Percentiles rank a stretch among this genome's conserved stretches.
Evolutionary conservation across 1,140 invertebrate species (phyloP).

Genomic region (Papilio dardanus): DNA sequence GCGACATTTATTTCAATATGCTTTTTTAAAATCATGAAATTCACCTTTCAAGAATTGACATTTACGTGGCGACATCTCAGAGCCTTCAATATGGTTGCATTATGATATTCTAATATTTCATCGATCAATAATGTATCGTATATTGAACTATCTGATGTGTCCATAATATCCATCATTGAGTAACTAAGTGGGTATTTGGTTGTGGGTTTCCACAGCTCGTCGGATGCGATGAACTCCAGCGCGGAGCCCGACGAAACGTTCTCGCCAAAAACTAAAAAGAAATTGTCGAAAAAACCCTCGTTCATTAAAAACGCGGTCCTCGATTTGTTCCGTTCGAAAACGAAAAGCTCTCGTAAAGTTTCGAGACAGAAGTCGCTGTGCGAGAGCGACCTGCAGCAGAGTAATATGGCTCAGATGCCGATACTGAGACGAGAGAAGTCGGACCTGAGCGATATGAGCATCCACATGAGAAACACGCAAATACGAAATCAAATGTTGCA

Average conservation of each 20-base stretch:
- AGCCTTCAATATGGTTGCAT: slow-evolving; percentile 58
- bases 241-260: slow-evolving; percentile 77
- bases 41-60: slow-evolving; percentile 65
- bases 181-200: slow-evolving; percentile 81
- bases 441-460: slow-evolving; percentile 68
- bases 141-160: slow-evolving; percentile 68
- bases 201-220: slow-evolving; percentile 81
- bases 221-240: slow-evolving; percentile 78
- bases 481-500: slow-evolving; percentile 78
- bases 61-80: slow-evolving; percentile 62
- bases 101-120: slow-evolving; percentile 41
- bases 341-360: slow-evolving; percentile 78
- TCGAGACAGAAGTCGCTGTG: slow-evolving; percentile 80
- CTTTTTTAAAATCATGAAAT: slow-evolving; percentile 69
- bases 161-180: slow-evolving; percentile 65
- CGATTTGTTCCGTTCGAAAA: slow-evolving; percentile 81
- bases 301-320: slow-evolving; percentile 82
- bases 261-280: slow-evolving; percentile 82
- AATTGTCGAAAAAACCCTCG: slow-evolving; percentile 82
- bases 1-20: slow-evolving; percentile 78
- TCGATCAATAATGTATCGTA: slow-evolving; percentile 44
- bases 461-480: slow-evolving; percentile 71
- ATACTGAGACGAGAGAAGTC: slow-evolving; percentile 78
- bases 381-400: slow-evolving; percentile 76
- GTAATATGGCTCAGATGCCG: slow-evolving; percentile 62